A percentile compares a stretch with the other conserved stretches of the same genome.
phyloP scores from a whole-genome alignment of 2,888 invertebrate species.

The Desoria tigrina region DNA sequence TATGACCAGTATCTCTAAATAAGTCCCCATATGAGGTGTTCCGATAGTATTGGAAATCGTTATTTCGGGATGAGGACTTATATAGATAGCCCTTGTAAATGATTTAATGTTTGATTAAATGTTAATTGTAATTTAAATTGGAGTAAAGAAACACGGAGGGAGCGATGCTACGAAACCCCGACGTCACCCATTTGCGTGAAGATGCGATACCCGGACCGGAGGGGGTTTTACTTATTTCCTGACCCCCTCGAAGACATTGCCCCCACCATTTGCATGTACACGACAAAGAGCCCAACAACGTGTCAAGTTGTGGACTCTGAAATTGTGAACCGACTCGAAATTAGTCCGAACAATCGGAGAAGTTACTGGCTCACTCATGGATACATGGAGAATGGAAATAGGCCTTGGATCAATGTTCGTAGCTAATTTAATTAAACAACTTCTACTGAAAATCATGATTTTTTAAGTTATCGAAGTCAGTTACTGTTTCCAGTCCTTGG shows the following conservation, averaged over 20 bases:
- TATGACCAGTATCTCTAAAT: too few species aligned
- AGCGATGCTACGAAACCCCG: too few species aligned
- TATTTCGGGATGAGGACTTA: too few species aligned
- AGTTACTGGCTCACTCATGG: constrained; percentile 77
- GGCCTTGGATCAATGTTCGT: constrained; percentile 70
- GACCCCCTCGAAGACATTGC: constrained; percentile 69
- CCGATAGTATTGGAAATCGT: too few species aligned
- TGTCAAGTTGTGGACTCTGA: constrained; percentile 36
- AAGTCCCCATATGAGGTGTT: too few species aligned
- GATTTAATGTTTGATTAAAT: too few species aligned
- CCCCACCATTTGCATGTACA: constrained; percentile 60
- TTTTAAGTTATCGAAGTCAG: too few species aligned
- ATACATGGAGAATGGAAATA: constrained; percentile 79
- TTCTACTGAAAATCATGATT: neutral
- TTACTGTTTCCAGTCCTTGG: too few species aligned
- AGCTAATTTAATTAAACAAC: neutral
- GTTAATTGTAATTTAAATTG: too few species aligned
- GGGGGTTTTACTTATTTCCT: constrained; percentile 56
- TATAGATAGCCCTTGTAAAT: too few species aligned
- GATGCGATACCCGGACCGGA: neutral
- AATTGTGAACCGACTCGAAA: constrained; percentile 4
- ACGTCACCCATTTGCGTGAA: neutral
- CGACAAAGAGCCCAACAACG: neutral
- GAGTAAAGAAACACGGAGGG: too few species aligned
- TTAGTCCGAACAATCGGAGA: constrained; percentile 60